phyloP scores from a whole-genome alignment of 2,888 invertebrate genomes.

The Euplexia lucipara region DNA sequence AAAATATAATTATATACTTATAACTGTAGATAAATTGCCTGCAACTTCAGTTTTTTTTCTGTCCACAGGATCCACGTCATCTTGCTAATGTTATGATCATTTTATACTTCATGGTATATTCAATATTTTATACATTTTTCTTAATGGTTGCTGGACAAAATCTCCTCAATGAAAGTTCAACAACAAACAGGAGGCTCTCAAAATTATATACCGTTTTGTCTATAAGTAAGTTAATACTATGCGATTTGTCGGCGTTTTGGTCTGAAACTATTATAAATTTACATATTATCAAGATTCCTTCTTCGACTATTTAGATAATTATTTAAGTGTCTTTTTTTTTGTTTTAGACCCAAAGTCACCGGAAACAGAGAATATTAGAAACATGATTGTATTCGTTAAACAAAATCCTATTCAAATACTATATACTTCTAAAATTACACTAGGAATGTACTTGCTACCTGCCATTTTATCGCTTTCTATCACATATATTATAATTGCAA shows the following conservation, averaged over 20 bases:
- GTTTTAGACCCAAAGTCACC: conserved; percentile 36
- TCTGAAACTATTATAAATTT: too few relatives aligned
- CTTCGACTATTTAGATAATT: too few relatives aligned
- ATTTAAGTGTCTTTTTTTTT: neutral
- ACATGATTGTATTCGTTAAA: conserved; percentile 31
- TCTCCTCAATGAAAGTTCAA: conserved; percentile 17
- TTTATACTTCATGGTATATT: neutral
- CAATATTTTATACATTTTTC: conserved; percentile 6
- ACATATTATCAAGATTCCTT: too few relatives aligned
- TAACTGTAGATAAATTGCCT: too few relatives aligned
- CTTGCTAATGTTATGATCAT: neutral
- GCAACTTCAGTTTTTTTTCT: neutral
- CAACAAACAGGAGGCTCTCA: neutral
- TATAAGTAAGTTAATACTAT: conserved; percentile 27
- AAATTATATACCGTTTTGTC: conserved; percentile 17
- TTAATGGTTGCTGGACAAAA: conserved; percentile 28
- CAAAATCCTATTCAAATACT: conserved; percentile 27
- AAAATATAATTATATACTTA: too few relatives aligned
- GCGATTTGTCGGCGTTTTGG: too few relatives aligned
- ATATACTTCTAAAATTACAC: conserved; percentile 8
- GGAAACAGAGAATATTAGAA: conserved; percentile 17
- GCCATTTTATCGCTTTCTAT: conserved; percentile 27
- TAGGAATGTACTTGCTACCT: conserved; percentile 48
- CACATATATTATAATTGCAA: conserved; percentile 29
- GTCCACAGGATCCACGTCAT: neutral